Evolutionary conservation across 2,888 invertebrate species (phyloP).

Genomic region (Gandaritis pyraliata): DNA sequence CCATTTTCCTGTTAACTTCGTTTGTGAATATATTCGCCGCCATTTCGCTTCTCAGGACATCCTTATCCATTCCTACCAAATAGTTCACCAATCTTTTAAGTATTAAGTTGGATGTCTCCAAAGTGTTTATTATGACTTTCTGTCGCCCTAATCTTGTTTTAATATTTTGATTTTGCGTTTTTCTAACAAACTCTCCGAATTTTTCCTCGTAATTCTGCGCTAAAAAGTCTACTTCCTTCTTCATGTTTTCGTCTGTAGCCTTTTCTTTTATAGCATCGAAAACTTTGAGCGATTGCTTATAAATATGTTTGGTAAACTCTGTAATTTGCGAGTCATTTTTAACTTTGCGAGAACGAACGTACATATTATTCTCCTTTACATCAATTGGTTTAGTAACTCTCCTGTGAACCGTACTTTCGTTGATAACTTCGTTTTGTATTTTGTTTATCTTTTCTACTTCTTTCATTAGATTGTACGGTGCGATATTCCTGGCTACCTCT

Average conservation of each 20-base stretch:
- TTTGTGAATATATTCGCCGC: constrained; percentile 40
- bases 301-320: constrained; percentile 53
- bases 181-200: constrained; percentile 53
- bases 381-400: constrained; percentile 11
- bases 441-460: neutral
- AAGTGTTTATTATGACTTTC: constrained; percentile 60
- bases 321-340: constrained; percentile 50
- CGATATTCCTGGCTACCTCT: neutral
- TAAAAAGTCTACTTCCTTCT: constrained; percentile 44
- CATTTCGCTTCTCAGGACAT: constrained; percentile 28
- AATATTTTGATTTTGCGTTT: constrained; percentile 51
- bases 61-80: constrained; percentile 43
- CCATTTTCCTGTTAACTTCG: constrained; percentile 48
- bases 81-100: constrained; percentile 52
- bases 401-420: constrained; percentile 5
- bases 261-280: constrained; percentile 52
- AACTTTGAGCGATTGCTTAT: constrained; percentile 52
- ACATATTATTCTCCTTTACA: constrained; percentile 26
- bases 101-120: constrained; percentile 57
- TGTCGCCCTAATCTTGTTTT: constrained; percentile 57
- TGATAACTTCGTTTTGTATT: neutral
- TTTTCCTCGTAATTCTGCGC: constrained; percentile 51
- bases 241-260: constrained; percentile 38
- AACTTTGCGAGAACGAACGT: constrained; percentile 38
- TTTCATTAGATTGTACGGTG: neutral